Evolutionary conservation across 1,140 invertebrate genomes (phyloP).

Genomic region (Drosophila pandora): DNA sequence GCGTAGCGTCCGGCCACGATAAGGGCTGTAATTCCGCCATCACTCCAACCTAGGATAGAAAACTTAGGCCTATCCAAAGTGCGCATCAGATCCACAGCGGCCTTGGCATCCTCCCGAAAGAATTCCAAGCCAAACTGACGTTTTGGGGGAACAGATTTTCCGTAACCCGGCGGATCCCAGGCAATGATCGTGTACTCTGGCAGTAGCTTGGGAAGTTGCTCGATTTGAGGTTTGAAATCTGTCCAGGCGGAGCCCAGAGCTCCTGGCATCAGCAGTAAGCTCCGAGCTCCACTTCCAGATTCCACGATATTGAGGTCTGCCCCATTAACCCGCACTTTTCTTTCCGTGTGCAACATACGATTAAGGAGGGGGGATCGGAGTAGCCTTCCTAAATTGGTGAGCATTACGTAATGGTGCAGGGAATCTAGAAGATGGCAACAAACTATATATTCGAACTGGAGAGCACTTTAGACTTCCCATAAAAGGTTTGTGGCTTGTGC

Average conservation of each 20-base stretch:
- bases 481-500: slow-evolving; percentile 14
- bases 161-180: slow-evolving; percentile 96
- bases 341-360: slow-evolving; percentile 76
- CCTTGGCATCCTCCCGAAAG: slow-evolving; percentile 90
- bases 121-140: slow-evolving; percentile 89
- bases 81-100: slow-evolving; percentile 89
- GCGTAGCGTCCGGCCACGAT: slow-evolving; percentile 89
- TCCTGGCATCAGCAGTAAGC: slow-evolving; percentile 90
- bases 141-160: slow-evolving; percentile 91
- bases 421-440: slow-evolving; percentile 32
- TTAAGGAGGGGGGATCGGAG: slow-evolving; percentile 22
- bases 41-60: slow-evolving; percentile 94
- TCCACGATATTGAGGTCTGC: slow-evolving; percentile 89
- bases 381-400: slow-evolving; percentile 17
- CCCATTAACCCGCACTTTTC: slow-evolving; percentile 86
- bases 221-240: slow-evolving; percentile 92
- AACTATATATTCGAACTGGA: slow-evolving; percentile 26
- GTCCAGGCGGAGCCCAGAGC: slow-evolving; percentile 91
- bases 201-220: slow-evolving; percentile 86
- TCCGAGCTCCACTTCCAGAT: slow-evolving; percentile 88
- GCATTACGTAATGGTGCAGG: slow-evolving; percentile 62
- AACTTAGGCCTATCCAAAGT: slow-evolving; percentile 88
- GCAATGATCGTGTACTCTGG: slow-evolving; percentile 90
- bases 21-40: slow-evolving; percentile 92
- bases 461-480: slow-evolving; percentile 46